Base-by-base conservation (phyloP, 2,797 vertebrate species). In the Neoniphon sammara region DNA sequence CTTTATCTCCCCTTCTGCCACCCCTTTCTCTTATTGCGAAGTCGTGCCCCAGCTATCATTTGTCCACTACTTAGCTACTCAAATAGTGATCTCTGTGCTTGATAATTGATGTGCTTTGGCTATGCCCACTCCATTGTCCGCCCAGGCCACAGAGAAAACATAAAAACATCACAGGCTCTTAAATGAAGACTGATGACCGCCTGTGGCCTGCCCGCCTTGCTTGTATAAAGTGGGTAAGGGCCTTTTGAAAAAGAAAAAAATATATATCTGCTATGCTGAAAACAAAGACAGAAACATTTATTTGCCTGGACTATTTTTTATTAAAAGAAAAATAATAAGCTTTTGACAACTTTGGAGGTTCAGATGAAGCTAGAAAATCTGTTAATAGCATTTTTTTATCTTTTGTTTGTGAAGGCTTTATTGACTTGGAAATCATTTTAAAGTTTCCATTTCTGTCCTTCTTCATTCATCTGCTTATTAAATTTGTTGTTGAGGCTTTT, bases 51-150 rank as follows among this genome's bases (percentile, higher is more conserved):
- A 2, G 67, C 85, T 72, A 85, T 90, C 75, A 82, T 83, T 80
- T 75, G 75, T 87, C 82, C 84, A 85, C 74, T 79, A 63, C 83
- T 85, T 78, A 81, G 39, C 62, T 77, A 63, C 79, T 88, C 82
- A 80, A 78, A 77, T 82, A 80, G 77, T 46, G 74, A 84, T 82
- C 84, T 73, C 74, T 78, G 47, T 56, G 73, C 53, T 70, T 68
- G 69, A 87, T 90, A 89, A 90, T 86, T 86, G 77, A 90, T 90
- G 86, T 79, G 66, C 46, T 81, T 70, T 72, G 70, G 66, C 69
- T 77, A 27, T 56, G 63, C 52, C 44, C 69, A 67, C 75, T 78
- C 66, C 55, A 71, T 67, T 82, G 81, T 87, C 82, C 25, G 9
- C 31, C 46, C 63, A 53, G 77, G 49, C 76, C 47, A 47, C 25